A percentile compares a stretch with the other conserved stretches of the same genome.
These are phyloP conservation scores for Pelobates cultripes DNA, from an alignment of 2,797 vertebrate species.

Conservation along the genomic window DNA sequence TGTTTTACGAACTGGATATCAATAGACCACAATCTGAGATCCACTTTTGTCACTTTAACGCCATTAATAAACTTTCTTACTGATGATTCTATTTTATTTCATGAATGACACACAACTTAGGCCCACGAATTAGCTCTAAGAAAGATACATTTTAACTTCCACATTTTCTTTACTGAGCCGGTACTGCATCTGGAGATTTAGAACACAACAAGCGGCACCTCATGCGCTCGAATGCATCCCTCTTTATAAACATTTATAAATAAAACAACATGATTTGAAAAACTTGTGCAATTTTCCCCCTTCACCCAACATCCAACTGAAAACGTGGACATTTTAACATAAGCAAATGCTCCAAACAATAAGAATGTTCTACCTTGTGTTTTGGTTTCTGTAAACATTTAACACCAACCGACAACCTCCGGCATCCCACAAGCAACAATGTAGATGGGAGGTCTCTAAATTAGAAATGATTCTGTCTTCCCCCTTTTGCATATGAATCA, in stretches of 20 bases:
- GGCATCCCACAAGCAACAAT: neutral
- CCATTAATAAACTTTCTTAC: conserved; percentile 4
- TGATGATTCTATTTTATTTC: conserved; percentile 33
- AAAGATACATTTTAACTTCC: no score
- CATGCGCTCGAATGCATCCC: conserved; percentile 35
- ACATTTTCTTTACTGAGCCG: neutral
- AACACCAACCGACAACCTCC: conserved; percentile 17
- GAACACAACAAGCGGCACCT: conserved; percentile 35
- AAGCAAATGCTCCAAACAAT: neutral
- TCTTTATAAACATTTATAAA: conserved; percentile 55
- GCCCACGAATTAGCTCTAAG: no score
- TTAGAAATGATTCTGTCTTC: neutral
- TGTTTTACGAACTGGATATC: neutral
- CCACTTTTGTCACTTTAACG: neutral
- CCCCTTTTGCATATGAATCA: neutral
- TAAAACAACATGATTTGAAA: conserved; percentile 47
- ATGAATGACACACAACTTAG: conserved; percentile 17
- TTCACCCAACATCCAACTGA: conserved; percentile 9
- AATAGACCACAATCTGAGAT: neutral
- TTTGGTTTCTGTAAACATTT: conserved; percentile 52
- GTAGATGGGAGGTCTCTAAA: neutral
- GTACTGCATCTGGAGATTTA: conserved; percentile 9
- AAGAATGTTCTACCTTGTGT: conserved; percentile 17
- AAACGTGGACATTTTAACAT: conserved; percentile 3
- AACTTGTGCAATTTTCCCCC: conserved; percentile 49